These are phyloP conservation scores for Pseudoips prasinana DNA, from an alignment of 2,888 invertebrate species.

Conservation along the genomic window DNA sequence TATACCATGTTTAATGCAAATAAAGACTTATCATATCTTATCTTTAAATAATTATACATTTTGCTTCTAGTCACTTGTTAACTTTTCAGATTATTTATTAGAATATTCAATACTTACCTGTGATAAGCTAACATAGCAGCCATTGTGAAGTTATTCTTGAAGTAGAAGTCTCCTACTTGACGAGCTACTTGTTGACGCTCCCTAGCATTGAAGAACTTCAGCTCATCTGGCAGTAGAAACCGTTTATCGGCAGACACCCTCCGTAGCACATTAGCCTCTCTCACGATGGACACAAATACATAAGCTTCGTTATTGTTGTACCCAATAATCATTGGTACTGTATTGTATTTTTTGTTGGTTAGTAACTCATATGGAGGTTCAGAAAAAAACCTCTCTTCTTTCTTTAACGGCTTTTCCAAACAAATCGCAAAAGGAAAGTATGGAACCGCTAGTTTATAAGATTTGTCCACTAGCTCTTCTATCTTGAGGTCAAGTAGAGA, in stretches of 20 bases:
- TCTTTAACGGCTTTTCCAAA: constrained; percentile 50
- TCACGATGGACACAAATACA: constrained; percentile 54
- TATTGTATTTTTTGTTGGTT: constrained; percentile 33
- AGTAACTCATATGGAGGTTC: constrained; percentile 53
- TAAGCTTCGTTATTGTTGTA: constrained; percentile 67
- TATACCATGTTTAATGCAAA: no score
- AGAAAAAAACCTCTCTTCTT: constrained; percentile 54
- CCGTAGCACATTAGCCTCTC: constrained; percentile 35
- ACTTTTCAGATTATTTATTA: no score
- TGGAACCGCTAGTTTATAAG: constrained; percentile 46
- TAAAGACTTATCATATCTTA: no score
- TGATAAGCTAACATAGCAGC: constrained; percentile 52
- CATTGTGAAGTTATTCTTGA: constrained; percentile 49
- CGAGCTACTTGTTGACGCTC: constrained; percentile 45
- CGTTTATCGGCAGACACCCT: constrained; percentile 37
- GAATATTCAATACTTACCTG: constrained; percentile 53
- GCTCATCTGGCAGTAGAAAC: constrained; percentile 58
- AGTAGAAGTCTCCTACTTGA: constrained; percentile 58
- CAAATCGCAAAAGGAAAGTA: constrained; percentile 69
- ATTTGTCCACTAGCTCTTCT: constrained; percentile 42
- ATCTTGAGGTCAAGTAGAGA: constrained; percentile 35
- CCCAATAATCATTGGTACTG: constrained; percentile 64
- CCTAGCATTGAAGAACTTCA: constrained; percentile 48
- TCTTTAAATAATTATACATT: no score
- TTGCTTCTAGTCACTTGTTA: no score